These are phyloP conservation scores for Lepetodrilus schrolli DNA, from an alignment of 2,888 invertebrate genomes.

Conservation along the genomic window DNA sequence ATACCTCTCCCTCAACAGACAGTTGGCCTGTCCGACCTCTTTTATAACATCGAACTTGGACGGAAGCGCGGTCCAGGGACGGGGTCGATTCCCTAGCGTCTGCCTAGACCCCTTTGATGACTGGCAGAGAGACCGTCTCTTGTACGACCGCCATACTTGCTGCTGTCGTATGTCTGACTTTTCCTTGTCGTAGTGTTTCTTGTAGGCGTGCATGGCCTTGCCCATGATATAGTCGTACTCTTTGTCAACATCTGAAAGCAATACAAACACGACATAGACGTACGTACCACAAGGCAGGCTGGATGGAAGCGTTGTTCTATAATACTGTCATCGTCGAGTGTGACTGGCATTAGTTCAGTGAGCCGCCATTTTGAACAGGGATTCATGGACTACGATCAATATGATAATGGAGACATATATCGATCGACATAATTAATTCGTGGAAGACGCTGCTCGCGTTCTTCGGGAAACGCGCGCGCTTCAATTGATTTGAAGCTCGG, in stretches of 20 bases:
- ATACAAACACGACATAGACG: no score
- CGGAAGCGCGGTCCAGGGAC: constrained; percentile 21
- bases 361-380: constrained; percentile 17
- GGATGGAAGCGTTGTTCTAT: not conserved
- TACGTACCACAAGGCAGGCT: not conserved
- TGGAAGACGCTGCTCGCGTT: no score
- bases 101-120: constrained; percentile 46
- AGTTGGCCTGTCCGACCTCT: constrained; percentile 52
- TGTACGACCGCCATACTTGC: constrained; percentile 42
- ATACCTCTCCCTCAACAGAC: constrained; percentile 39
- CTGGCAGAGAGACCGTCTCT: constrained; percentile 31
- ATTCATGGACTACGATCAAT: not conserved
- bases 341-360: not conserved
- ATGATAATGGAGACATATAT: not conserved
- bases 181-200: constrained; percentile 53
- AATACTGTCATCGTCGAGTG: not conserved
- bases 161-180: constrained; percentile 46
- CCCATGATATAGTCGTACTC: constrained; percentile 63
- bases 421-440: constrained; percentile 23
- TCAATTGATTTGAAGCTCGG: not conserved
- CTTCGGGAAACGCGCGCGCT: not conserved
- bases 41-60: constrained; percentile 44
- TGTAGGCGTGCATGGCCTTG: constrained; percentile 57
- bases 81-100: constrained; percentile 19
- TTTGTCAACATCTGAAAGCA: constrained; percentile 62